Evolutionary conservation across 2,888 invertebrate genomes (phyloP).

Genomic region (Drosophila vallismaia): DNA sequence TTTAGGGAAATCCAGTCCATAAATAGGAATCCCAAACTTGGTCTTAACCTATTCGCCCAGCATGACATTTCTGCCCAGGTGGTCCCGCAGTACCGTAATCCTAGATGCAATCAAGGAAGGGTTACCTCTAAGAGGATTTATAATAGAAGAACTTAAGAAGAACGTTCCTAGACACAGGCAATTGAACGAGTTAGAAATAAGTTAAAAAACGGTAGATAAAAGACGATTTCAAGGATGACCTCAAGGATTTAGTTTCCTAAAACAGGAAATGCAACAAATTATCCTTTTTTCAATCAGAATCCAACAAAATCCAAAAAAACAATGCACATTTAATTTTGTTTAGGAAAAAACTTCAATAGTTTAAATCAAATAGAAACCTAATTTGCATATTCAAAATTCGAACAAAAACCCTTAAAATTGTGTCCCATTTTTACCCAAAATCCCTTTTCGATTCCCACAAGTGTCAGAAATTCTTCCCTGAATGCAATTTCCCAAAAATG

Average conservation of each 20-base stretch:
- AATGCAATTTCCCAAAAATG: slow-evolving; percentile 21
- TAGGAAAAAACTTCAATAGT: background rate
- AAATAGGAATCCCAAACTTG: slow-evolving; percentile 35
- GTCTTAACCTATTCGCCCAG: slow-evolving; percentile 35
- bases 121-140: background rate
- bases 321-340: slow-evolving; percentile 7
- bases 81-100: slow-evolving; percentile 1
- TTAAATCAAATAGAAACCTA: background rate
- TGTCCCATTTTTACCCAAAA: slow-evolving; percentile 13
- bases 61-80: slow-evolving; percentile 17
- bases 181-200: background rate
- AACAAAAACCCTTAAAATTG: slow-evolving; percentile 23
- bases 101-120: slow-evolving; percentile 13
- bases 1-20: slow-evolving; percentile 32
- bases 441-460: slow-evolving; percentile 51
- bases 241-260: background rate
- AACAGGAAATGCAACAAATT: background rate
- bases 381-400: slow-evolving; percentile 20
- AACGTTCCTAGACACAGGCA: slow-evolving; percentile 4
- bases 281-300: too few species aligned
- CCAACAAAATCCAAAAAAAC: background rate
- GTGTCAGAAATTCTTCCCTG: slow-evolving; percentile 27
- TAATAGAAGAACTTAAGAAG: slow-evolving; percentile 6
- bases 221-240: background rate
- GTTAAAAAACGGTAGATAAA: background rate